Evolutionary conservation across 2,888 invertebrate genomes (phyloP), one percentile per base, ranked within the genome.

Genomic region (Noctuana brunneofusca): DNA sequence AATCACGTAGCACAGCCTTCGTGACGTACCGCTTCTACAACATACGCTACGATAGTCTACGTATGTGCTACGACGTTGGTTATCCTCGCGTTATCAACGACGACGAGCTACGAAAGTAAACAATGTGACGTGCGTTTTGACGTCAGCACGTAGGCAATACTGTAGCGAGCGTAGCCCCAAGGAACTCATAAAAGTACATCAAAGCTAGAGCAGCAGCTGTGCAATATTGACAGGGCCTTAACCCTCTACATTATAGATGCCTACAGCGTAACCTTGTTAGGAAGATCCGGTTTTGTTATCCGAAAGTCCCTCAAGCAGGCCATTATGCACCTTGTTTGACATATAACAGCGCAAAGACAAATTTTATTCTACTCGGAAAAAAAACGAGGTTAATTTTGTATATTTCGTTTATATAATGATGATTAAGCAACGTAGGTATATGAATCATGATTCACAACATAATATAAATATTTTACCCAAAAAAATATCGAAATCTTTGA

Each of bases 111-210:
- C 38, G 38, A 41, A 8, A 14, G 41, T 16, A 41, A 41, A 41
- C 41, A 16, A 27, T 8, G 27, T 5, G 16, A 41, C 32, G 12
- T 16, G 4, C 16, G 16, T 14, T 9, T 6, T 46, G 49, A 49
- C 22, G 49, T 49, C 49, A 27, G 24, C 49, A 27, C 30, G 50
- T 50, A 50, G 16, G 30, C 30, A 50, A 50, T 50, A 50, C 49
- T 27, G 50, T 50, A 9, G 3, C 50, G 16, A 6, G 27, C 18
- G 49, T 14, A 14, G 50, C 16, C 30, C 30, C 50, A 30, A 16
- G 30, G 14, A 50, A 27, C 50, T 30, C 14, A 30, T 50, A 30
- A 49, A 30, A 30, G 56, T 18, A 50, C 30, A 16, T 30, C 30
- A 3, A n/a, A 12, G 16, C n/a, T 12, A 16, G 14, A 50, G 30